Percentiles rank a stretch among this genome's conserved stretches.
phyloP scores from a whole-genome alignment of 2,888 invertebrate species.

The Drosophila glabriapex region DNA sequence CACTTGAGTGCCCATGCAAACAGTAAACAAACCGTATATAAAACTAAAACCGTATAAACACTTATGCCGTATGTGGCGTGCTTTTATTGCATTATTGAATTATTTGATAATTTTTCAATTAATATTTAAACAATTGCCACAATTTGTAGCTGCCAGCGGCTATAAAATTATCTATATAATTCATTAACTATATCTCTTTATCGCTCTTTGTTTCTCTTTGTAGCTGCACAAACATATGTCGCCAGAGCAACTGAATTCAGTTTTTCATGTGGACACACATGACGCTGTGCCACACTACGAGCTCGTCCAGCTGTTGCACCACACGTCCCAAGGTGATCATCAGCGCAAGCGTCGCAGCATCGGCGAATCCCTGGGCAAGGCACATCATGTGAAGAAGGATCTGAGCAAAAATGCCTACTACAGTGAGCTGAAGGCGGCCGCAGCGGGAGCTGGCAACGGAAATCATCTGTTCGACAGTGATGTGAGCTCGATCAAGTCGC shows the following conservation, averaged over 20 bases:
- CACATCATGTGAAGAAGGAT: conserved; percentile 85
- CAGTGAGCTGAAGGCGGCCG: conserved; percentile 82
- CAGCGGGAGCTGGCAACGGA: conserved; percentile 37
- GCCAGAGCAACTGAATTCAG: conserved; percentile 91
- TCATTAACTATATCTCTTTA: conserved; percentile 10
- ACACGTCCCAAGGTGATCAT: conserved; percentile 74
- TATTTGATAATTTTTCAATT: conserved; percentile 70
- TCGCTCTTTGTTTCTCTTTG: conserved; percentile 4
- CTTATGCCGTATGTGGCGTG: conserved; percentile 39
- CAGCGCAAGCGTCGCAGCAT: conserved; percentile 82
- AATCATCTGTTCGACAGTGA: conserved; percentile 55
- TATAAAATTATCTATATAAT: conserved; percentile 20
- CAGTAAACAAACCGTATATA: conserved; percentile 37
- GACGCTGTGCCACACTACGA: conserved; percentile 94
- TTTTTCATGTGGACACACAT: conserved; percentile 91
- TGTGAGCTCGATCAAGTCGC: conserved; percentile 81
- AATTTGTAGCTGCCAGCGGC: conserved; percentile 65
- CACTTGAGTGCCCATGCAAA: conserved; percentile 40
- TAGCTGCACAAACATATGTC: conserved; percentile 96
- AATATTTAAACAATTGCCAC: conserved; percentile 67
- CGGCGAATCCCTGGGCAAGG: conserved; percentile 60
- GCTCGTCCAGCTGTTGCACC: conserved; percentile 91
- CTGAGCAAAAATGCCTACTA: conserved; percentile 85
- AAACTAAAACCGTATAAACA: conserved; percentile 56
- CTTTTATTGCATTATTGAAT: conserved; percentile 64